phyloP scores from a whole-genome alignment of 2,888 invertebrate species.

The Stenichneumon culpator region DNA sequence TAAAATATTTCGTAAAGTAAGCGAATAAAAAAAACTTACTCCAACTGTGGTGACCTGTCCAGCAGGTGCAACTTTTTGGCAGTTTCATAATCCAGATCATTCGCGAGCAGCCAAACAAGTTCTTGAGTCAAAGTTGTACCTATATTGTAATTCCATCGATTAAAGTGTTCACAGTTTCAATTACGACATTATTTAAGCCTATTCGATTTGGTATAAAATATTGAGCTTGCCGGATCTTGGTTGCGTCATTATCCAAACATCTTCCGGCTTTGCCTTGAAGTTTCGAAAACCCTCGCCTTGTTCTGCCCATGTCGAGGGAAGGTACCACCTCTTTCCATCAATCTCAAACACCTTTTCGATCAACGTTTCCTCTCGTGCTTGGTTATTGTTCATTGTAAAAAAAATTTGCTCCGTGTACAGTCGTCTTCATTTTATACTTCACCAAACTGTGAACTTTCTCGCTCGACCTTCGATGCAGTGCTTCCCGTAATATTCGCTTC shows the following conservation, averaged over 20 bases:
- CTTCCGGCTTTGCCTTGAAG: conserved; percentile 88
- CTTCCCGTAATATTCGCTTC: too few relatives aligned
- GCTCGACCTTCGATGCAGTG: too few relatives aligned
- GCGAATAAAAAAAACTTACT: conserved; percentile 30
- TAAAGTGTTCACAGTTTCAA: background rate
- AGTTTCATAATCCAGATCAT: conserved; percentile 89
- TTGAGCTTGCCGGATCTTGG: conserved; percentile 87
- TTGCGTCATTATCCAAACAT: conserved; percentile 91
- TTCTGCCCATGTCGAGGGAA: conserved; percentile 88
- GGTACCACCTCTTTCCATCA: conserved; percentile 90
- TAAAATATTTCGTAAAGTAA: background rate
- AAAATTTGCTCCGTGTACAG: background rate
- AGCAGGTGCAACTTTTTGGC: conserved; percentile 83
- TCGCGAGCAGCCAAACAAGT: conserved; percentile 91
- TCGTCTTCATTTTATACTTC: too few relatives aligned
- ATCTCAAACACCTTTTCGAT: conserved; percentile 82
- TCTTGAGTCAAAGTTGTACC: conserved; percentile 88
- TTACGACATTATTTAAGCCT: too few relatives aligned
- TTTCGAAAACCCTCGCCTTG: conserved; percentile 89
- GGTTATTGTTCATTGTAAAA: background rate
- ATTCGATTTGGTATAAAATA: conserved; percentile 4
- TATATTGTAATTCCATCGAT: conserved; percentile 29
- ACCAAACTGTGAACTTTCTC: too few relatives aligned
- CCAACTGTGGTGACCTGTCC: conserved; percentile 34
- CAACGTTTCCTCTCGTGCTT: background rate